These are phyloP conservation scores for Maniola hyperantus DNA, from an alignment of 2,888 invertebrate genomes.

Conservation along the genomic window DNA sequence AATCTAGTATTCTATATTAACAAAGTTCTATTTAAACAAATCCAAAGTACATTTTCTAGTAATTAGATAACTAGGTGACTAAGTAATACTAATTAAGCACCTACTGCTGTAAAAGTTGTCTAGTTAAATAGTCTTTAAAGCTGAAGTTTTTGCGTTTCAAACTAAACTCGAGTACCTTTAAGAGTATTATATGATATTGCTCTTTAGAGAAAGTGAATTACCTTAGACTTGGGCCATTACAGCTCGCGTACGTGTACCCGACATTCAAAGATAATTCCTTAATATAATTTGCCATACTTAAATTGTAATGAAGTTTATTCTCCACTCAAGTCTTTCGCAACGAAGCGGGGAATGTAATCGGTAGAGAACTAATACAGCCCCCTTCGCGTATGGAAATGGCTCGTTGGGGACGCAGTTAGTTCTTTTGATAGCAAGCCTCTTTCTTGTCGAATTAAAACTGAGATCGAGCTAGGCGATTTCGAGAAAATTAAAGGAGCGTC, in stretches of 20 bases:
- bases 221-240: constrained; percentile 27
- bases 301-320: constrained; percentile 82
- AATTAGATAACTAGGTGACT: constrained; percentile 9
- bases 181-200: constrained; percentile 14
- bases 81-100: constrained; percentile 9
- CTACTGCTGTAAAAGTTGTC: constrained; percentile 7
- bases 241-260: constrained; percentile 56
- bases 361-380: constrained; percentile 79
- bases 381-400: constrained; percentile 80
- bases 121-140: constrained; percentile 23
- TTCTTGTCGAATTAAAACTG: constrained; percentile 76
- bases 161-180: constrained; percentile 14
- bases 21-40: neutral
- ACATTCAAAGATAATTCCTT: constrained; percentile 77
- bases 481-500: constrained; percentile 76
- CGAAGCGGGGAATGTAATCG: constrained; percentile 78
- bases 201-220: constrained; percentile 22
- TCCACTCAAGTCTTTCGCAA: constrained; percentile 76
- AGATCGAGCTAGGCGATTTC: constrained; percentile 70
- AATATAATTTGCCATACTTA: constrained; percentile 81
- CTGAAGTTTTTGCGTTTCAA: constrained; percentile 19
- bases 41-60: neutral
- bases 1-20: neutral
- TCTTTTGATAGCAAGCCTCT: constrained; percentile 79
- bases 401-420: constrained; percentile 76